These are phyloP conservation scores for Mythimna loreyi DNA, from an alignment of 2,888 invertebrate genomes.

Conservation along the genomic window DNA sequence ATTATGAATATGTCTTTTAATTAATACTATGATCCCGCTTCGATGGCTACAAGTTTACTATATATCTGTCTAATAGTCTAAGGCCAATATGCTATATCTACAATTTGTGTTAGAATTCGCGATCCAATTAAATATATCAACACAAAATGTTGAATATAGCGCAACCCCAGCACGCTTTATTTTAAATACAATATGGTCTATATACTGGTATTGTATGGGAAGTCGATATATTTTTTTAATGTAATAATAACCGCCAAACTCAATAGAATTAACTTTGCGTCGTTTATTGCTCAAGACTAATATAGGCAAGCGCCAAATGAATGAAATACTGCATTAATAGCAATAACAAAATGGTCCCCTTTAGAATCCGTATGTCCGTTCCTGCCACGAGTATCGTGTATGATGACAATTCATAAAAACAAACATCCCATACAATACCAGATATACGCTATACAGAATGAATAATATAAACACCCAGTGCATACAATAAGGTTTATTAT, in stretches of 20 bases:
- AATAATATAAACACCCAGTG: slow-evolving; percentile 87
- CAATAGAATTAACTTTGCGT: slow-evolving; percentile 6
- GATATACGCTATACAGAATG: slow-evolving; percentile 60
- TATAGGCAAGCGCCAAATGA: slow-evolving; percentile 47
- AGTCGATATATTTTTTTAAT: slow-evolving; percentile 28
- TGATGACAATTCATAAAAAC: slow-evolving; percentile 13
- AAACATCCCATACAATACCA: slow-evolving; percentile 48
- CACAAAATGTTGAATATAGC: slow-evolving; percentile 87
- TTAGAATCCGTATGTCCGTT: slow-evolving; percentile 41
- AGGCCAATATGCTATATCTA: slow-evolving; percentile 89
- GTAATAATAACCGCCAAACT: slow-evolving; percentile 15
- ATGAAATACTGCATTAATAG: slow-evolving; percentile 43
- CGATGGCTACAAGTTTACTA: slow-evolving; percentile 81
- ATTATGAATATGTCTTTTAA: slow-evolving; percentile 80
- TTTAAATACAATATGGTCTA: slow-evolving; percentile 60
- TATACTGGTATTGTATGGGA: slow-evolving; percentile 54
- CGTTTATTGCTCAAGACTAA: slow-evolving; percentile 12
- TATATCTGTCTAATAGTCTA: slow-evolving; percentile 83
- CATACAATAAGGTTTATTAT: slow-evolving; percentile 79
- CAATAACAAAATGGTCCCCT: slow-evolving; percentile 63
- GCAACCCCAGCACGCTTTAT: slow-evolving; percentile 77
- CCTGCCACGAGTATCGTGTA: slow-evolving; percentile 5
- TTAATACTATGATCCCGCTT: slow-evolving; percentile 86
- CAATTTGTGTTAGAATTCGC: slow-evolving; percentile 84
- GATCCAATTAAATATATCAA: slow-evolving; percentile 69